Evolutionary conservation across 2,113 vertebrate species (phyloP).

Genomic region (Hemiprocne comata): DNA sequence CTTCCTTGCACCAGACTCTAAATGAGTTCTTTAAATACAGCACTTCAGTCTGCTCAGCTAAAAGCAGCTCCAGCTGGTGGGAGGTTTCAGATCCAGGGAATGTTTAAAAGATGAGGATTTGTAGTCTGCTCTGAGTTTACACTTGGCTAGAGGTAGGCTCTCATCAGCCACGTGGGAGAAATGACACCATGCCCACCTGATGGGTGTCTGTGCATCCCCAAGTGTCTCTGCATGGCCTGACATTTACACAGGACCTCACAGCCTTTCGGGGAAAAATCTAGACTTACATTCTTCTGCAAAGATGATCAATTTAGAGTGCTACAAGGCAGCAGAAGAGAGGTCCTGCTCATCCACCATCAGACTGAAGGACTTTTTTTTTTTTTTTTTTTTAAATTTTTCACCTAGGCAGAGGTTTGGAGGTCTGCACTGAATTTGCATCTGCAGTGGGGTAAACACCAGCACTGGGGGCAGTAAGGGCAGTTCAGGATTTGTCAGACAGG

Average conservation of each 20-base stretch:
- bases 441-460: not conserved
- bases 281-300: not conserved
- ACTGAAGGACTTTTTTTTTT: not conserved
- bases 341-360: not conserved
- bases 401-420: no score
- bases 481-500: not conserved
- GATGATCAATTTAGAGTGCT: not conserved
- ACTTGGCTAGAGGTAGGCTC: slow-evolving; percentile 15
- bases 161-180: not conserved
- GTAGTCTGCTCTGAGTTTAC: slow-evolving; percentile 17
- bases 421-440: not conserved
- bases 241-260: not conserved
- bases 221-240: fast-evolving
- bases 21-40: slow-evolving; percentile 58
- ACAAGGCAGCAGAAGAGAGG: not conserved
- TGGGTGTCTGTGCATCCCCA: not conserved
- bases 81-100: slow-evolving; percentile 40
- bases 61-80: slow-evolving; percentile 57
- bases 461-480: not conserved
- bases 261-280: not conserved
- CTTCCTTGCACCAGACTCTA: slow-evolving; percentile 35
- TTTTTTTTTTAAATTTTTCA: not conserved
- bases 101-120: slow-evolving; percentile 61
- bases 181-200: not conserved
- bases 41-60: slow-evolving; percentile 49